phyloP scores from a whole-genome alignment of 2,797 vertebrate species.

The Onychomys leucogaster region DNA sequence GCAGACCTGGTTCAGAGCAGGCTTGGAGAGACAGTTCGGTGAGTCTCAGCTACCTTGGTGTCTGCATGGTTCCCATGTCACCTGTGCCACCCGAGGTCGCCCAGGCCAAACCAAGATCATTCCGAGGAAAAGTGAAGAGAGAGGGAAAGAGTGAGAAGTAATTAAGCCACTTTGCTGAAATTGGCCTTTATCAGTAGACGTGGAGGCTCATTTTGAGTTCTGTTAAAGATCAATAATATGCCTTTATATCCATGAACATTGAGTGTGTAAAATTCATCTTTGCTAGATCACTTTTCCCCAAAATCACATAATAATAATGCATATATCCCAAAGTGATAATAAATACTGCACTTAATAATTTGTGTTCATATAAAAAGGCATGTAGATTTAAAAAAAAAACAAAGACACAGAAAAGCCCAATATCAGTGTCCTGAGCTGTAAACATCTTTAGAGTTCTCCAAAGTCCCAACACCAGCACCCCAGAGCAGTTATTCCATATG shows the following conservation, averaged over 20 bases:
- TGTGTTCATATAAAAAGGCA: slow-evolving; percentile 33
- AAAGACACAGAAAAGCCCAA: neutral
- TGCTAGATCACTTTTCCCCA: neutral
- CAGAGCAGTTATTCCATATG: neutral
- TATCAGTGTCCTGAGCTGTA: neutral
- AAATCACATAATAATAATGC: neutral
- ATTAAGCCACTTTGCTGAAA: neutral
- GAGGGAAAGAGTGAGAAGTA: neutral
- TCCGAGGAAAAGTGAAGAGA: neutral
- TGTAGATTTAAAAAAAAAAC: neutral
- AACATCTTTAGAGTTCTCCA: neutral
- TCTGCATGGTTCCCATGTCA: neutral
- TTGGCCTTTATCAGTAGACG: neutral
- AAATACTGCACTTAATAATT: neutral
- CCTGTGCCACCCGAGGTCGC: neutral
- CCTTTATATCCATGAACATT: neutral
- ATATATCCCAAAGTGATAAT: neutral
- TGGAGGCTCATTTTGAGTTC: neutral
- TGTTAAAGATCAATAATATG: neutral
- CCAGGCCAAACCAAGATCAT: neutral
- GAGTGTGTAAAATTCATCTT: neutral
- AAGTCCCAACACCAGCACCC: neutral
- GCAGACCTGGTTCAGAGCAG: slow-evolving; percentile 9
- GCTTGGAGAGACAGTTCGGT: neutral
- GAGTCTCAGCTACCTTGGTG: neutral